A percentile compares a stretch with the other conserved stretches of the same genome.
Conservation (phyloP, 2,888 invertebrate species). For the Empis livida region DNA sequence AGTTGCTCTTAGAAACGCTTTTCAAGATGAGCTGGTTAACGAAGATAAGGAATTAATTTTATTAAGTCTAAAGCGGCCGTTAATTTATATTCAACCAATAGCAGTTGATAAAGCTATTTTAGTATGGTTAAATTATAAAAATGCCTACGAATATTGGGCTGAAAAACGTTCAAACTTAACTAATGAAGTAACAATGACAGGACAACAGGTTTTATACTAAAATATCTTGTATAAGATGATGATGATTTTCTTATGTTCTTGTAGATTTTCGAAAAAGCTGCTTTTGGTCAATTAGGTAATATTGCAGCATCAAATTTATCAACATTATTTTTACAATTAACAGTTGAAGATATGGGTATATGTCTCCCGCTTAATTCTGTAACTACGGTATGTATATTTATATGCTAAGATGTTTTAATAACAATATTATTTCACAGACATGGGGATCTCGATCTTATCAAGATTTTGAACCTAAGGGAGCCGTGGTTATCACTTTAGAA, state of each 20-base stretch:
- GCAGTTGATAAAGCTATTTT: conserved; percentile 97
- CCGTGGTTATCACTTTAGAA: conserved; percentile 91
- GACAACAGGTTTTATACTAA: conserved; percentile 10
- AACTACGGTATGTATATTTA: conserved; percentile 42
- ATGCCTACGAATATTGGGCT: conserved; percentile 98
- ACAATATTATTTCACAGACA: conserved; percentile 29
- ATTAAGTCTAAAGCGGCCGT: conserved; percentile 81
- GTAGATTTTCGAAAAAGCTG: conserved; percentile 55
- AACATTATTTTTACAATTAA: conserved; percentile 83
- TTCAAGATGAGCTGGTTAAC: conserved; percentile 83
- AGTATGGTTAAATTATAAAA: conserved; percentile 98
- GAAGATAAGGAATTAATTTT: conserved; percentile 79
- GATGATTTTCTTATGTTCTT: background rate
- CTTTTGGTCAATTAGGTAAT: conserved; percentile 65
- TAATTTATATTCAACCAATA: conserved; percentile 92
- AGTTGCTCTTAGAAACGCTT: conserved; percentile 70
- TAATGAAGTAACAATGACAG: conserved; percentile 66
- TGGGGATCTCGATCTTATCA: conserved; percentile 53
- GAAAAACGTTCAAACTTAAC: conserved; percentile 87
- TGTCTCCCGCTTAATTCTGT: conserved; percentile 82
- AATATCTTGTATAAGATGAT: background rate
- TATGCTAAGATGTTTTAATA: background rate
- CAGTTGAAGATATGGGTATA: conserved; percentile 93
- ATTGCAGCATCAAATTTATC: conserved; percentile 70
- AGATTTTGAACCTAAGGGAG: conserved; percentile 72